phyloP scores from a whole-genome alignment of 2,888 invertebrate species.

The Drosophila atripex region DNA sequence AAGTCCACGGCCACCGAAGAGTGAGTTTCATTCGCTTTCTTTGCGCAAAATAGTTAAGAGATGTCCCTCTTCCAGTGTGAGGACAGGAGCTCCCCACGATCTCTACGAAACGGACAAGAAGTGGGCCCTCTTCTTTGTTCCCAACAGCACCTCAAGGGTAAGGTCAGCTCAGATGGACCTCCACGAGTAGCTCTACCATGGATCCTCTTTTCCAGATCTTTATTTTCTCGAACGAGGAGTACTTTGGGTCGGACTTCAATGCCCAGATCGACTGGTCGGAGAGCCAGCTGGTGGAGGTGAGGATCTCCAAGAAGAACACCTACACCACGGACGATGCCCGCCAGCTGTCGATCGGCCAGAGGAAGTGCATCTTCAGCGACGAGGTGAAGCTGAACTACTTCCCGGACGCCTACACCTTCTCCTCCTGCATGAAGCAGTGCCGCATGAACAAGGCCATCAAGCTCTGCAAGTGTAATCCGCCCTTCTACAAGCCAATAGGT shows the following conservation, averaged over 20 bases:
- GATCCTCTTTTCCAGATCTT: conserved; percentile 78
- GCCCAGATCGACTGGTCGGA: conserved; percentile 89
- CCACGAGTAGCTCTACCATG: not conserved
- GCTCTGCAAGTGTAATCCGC: conserved; percentile 89
- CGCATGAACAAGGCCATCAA: conserved; percentile 87
- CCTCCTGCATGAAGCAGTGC: conserved; percentile 90
- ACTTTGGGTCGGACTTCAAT: conserved; percentile 88
- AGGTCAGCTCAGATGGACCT: not conserved
- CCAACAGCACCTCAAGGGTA: conserved; percentile 78
- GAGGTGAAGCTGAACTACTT: conserved; percentile 86
- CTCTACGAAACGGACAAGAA: conserved; percentile 84
- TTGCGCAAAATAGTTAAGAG: not conserved
- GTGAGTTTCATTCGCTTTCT: conserved; percentile 60
- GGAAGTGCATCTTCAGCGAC: conserved; percentile 89
- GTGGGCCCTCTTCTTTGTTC: conserved; percentile 82
- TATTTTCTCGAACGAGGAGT: conserved; percentile 88
- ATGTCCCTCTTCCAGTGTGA: conserved; percentile 56
- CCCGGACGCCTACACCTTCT: conserved; percentile 88
- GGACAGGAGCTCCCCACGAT: conserved; percentile 77
- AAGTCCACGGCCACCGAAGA: conserved; percentile 76
- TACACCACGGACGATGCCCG: conserved; percentile 90
- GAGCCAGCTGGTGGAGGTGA: conserved; percentile 79
- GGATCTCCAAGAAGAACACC: conserved; percentile 89
- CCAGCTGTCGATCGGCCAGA: conserved; percentile 87
- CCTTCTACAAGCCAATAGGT: conserved; percentile 88